These are phyloP conservation scores for Planiliza haematocheilus DNA, from an alignment of 2,113 vertebrate genomes.

Conservation along the genomic window DNA sequence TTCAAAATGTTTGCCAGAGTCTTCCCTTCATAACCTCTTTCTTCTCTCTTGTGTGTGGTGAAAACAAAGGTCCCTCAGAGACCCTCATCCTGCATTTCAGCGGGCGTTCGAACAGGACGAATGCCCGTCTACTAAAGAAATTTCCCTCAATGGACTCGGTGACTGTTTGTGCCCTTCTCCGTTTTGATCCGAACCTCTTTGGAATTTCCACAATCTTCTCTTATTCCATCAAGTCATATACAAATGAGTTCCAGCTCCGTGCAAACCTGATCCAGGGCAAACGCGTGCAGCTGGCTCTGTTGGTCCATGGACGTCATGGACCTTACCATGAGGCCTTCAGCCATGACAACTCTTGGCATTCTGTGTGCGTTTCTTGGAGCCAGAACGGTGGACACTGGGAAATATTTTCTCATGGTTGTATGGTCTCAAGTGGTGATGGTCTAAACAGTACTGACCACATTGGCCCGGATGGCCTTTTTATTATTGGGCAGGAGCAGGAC, in stretches of 20 bases:
- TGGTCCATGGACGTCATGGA: slow-evolving; percentile 75
- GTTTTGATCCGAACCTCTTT: slow-evolving; percentile 65
- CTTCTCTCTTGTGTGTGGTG: slow-evolving; percentile 32
- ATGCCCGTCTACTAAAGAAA: slow-evolving; percentile 69
- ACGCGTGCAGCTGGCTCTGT: slow-evolving; percentile 74
- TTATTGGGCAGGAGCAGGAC: slow-evolving; percentile 80
- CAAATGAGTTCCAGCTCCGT: slow-evolving; percentile 83
- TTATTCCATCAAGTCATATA: slow-evolving; percentile 74
- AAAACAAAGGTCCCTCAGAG: slow-evolving; percentile 60
- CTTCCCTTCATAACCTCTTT: slow-evolving; percentile 22
- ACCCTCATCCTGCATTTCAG: slow-evolving; percentile 76
- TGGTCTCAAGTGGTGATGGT: slow-evolving; percentile 37
- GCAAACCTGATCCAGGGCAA: slow-evolving; percentile 60
- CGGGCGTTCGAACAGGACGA: slow-evolving; percentile 59
- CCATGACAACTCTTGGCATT: slow-evolving; percentile 81
- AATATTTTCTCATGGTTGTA: slow-evolving; percentile 64
- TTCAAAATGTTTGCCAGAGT: slow-evolving; percentile 33
- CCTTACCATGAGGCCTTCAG: slow-evolving; percentile 66
- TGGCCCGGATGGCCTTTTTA: slow-evolving; percentile 70
- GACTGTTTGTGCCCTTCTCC: slow-evolving; percentile 76
- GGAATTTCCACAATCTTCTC: slow-evolving; percentile 82
- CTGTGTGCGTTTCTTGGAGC: slow-evolving; percentile 78
- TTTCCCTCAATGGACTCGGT: slow-evolving; percentile 77
- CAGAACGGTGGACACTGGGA: slow-evolving; percentile 73
- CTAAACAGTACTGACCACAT: slow-evolving; percentile 60